Evolutionary conservation across 2,113 vertebrate genomes (phyloP).

Genomic region (Leucoraja erinaceus): DNA sequence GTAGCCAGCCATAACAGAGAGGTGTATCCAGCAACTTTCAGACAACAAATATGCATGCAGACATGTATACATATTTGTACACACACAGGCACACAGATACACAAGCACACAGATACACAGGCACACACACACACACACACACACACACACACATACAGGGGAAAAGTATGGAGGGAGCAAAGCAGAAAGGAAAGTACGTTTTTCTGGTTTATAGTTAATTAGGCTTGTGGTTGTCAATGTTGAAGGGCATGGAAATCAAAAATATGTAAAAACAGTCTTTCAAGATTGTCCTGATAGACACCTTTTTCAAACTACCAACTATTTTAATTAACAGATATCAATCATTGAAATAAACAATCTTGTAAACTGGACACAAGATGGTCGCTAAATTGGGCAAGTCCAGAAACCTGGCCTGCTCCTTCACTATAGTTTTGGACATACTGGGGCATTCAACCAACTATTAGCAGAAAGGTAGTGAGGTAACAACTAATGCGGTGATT

Average conservation of each 20-base stretch:
- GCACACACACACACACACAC: background rate
- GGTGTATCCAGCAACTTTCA: background rate
- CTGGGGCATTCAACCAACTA: background rate
- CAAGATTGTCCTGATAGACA: background rate
- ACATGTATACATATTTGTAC: no score
- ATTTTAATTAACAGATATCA: background rate
- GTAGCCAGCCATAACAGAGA: background rate
- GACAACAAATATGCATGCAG: background rate
- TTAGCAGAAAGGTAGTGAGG: background rate
- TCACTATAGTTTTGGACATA: background rate
- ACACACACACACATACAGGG: background rate
- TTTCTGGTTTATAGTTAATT: background rate
- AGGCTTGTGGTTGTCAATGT: background rate
- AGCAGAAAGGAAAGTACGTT: background rate
- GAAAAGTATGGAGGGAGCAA: background rate
- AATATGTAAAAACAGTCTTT: background rate
- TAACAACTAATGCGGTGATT: background rate
- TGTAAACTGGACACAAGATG: no score
- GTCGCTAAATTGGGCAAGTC: background rate
- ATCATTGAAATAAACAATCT: no score
- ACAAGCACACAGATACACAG: background rate
- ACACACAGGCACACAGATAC: background rate
- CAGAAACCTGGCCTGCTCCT: no score
- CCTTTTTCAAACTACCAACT: background rate
- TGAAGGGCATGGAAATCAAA: background rate